phyloP scores from a whole-genome alignment of 2,113 vertebrate species.

The Oreochromis niloticus region DNA sequence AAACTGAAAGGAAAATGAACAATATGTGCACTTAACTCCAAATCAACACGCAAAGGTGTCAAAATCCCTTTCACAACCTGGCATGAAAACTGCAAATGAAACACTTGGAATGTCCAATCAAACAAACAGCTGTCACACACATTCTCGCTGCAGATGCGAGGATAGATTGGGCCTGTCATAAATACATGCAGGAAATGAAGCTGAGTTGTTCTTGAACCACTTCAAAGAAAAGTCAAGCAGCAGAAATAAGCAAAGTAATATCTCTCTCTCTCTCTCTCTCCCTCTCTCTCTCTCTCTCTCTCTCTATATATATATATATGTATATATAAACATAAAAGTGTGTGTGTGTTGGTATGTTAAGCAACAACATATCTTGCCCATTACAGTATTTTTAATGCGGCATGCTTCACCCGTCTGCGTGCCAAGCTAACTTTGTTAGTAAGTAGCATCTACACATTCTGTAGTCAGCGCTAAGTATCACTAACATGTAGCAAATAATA shows the following conservation, averaged over 20 bases:
- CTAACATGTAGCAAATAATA: not conserved
- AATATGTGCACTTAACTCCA: conserved; percentile 44
- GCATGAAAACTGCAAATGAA: conserved; percentile 59
- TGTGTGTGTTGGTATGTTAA: not conserved
- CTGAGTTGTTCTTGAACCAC: not conserved
- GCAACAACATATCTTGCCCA: not conserved
- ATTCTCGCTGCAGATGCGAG: conserved; percentile 31
- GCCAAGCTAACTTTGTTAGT: not conserved
- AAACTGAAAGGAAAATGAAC: conserved; percentile 45
- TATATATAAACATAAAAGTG: not conserved
- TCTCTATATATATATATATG: rapidly evolving
- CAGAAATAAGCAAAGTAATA: not conserved
- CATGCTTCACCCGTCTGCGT: not conserved
- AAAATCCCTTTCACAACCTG: conserved; percentile 48
- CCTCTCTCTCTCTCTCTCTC: rapidly evolving
- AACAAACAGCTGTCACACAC: conserved; percentile 65
- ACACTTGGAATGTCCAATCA: conserved; percentile 61
- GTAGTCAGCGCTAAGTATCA: not conserved
- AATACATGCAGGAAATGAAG: not conserved
- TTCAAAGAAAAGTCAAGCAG: conserved; percentile 13
- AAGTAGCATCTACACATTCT: not conserved
- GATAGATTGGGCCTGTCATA: conserved; percentile 40
- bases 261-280: rapidly evolving
- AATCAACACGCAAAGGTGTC: conserved; percentile 45
- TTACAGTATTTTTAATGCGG: not conserved